phyloP scores from a whole-genome alignment of 1,140 invertebrate genomes.

The Drosophila serrata region DNA sequence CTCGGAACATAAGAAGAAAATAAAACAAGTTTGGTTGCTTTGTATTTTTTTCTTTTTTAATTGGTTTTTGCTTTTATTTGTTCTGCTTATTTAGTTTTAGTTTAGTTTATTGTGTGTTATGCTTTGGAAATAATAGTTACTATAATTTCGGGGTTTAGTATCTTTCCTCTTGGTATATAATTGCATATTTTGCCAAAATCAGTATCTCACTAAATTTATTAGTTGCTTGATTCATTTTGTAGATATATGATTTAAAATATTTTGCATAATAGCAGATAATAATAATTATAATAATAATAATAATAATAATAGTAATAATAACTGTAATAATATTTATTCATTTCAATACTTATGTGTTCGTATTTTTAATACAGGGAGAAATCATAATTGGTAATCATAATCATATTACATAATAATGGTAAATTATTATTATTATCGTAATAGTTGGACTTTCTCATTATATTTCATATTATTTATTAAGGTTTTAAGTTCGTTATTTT shows the following conservation, averaged over 20 bases:
- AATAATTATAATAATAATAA: slow-evolving; percentile 71
- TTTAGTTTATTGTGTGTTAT: slow-evolving; percentile 60
- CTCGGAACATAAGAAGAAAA: slow-evolving; percentile 63
- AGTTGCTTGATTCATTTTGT: slow-evolving; percentile 49
- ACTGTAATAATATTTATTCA: slow-evolving; percentile 61
- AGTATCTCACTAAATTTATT: slow-evolving; percentile 71
- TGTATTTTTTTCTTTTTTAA: slow-evolving; percentile 58
- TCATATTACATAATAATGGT: slow-evolving; percentile 71
- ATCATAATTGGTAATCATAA: slow-evolving; percentile 48
- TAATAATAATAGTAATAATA: slow-evolving; percentile 67
- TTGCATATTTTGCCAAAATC: slow-evolving; percentile 83
- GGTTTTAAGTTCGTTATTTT: slow-evolving; percentile 64
- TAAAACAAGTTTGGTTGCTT: slow-evolving; percentile 72
- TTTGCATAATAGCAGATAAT: slow-evolving; percentile 79
- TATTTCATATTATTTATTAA: slow-evolving; percentile 50
- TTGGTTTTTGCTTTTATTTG: slow-evolving; percentile 75
- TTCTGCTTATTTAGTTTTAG: slow-evolving; percentile 60
- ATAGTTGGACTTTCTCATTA: slow-evolving; percentile 75
- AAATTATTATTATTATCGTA: slow-evolving; percentile 80
- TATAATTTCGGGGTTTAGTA: slow-evolving; percentile 68
- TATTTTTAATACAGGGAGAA: slow-evolving; percentile 76
- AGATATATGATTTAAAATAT: slow-evolving; percentile 76
- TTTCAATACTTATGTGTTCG: slow-evolving; percentile 76
- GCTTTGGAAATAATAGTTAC: slow-evolving; percentile 75
- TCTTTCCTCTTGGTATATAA: slow-evolving; percentile 61